phyloP scores from a whole-genome alignment of 1,140 invertebrate species.

The Anoplolepis gracilipes region DNA sequence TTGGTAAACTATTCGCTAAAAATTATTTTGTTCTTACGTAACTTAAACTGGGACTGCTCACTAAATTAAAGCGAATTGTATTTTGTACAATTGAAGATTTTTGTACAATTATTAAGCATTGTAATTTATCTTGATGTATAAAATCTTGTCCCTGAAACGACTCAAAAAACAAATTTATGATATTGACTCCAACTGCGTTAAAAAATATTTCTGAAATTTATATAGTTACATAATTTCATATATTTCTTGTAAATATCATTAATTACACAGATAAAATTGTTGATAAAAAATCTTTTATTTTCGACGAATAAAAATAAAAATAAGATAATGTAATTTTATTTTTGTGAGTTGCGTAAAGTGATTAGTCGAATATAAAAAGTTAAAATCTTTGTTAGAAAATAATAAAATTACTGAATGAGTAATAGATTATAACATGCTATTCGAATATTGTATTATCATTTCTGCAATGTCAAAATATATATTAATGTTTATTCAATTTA shows the following conservation, averaged over 20 bases:
- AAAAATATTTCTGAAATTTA: neutral
- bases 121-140: neutral
- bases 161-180: neutral
- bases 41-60: conserved; percentile 33
- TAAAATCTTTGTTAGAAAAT: neutral
- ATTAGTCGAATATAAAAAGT: neutral
- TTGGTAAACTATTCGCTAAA: conserved; percentile 9
- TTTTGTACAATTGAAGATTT: conserved; percentile 8
- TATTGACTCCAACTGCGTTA: neutral
- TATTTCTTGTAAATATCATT: neutral
- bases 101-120: conserved; percentile 17
- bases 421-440: neutral
- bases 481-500: neutral
- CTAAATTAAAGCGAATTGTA: conserved; percentile 16
- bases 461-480: neutral
- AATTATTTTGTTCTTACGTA: conserved; percentile 53
- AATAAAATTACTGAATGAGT: too few relatives aligned
- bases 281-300: neutral
- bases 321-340: neutral
- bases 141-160: neutral
- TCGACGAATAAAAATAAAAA: neutral
- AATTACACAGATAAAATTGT: neutral
- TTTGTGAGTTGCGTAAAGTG: neutral
- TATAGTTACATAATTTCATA: neutral
- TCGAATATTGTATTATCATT: neutral